Conservation (phyloP, 2,797 vertebrate species). For the Neopelma chrysocephalum region DNA sequence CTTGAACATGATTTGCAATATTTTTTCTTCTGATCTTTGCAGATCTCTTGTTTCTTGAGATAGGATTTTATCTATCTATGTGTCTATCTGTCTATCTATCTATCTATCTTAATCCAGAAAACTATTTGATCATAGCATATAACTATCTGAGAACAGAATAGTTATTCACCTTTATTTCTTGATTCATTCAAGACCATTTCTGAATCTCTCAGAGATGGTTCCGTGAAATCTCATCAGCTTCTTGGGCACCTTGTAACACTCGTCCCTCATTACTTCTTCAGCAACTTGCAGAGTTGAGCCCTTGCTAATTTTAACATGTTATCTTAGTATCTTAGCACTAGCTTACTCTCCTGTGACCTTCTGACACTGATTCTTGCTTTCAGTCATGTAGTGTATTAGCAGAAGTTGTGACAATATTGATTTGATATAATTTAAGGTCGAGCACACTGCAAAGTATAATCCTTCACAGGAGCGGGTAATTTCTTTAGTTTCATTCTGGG, state of each 20-base stretch:
- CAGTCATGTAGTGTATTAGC: not conserved
- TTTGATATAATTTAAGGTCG: not conserved
- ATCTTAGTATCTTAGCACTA: not conserved
- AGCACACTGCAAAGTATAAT: not conserved
- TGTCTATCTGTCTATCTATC: not conserved
- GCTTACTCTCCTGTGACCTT: not conserved
- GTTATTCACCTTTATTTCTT: not conserved
- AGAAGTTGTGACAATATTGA: not conserved
- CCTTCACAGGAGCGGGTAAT: not conserved
- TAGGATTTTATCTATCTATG: not conserved
- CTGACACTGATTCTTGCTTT: not conserved
- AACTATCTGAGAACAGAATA: not conserved
- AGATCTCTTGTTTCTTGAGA: not conserved
- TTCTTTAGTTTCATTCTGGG: not conserved
- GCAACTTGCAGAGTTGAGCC: not conserved
- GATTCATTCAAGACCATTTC: not conserved
- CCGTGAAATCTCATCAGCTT: not conserved
- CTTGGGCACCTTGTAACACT: not conserved
- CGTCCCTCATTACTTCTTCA: not conserved
- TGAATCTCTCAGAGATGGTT: not conserved
- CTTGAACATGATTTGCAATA: not conserved
- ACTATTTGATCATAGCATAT: not conserved
- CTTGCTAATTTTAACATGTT: not conserved
- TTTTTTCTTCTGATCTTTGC: not conserved
- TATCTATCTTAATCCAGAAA: not conserved